Evolutionary conservation across 2,888 invertebrate genomes (phyloP).

Genomic region (Drosophila neoperkinsi): DNA sequence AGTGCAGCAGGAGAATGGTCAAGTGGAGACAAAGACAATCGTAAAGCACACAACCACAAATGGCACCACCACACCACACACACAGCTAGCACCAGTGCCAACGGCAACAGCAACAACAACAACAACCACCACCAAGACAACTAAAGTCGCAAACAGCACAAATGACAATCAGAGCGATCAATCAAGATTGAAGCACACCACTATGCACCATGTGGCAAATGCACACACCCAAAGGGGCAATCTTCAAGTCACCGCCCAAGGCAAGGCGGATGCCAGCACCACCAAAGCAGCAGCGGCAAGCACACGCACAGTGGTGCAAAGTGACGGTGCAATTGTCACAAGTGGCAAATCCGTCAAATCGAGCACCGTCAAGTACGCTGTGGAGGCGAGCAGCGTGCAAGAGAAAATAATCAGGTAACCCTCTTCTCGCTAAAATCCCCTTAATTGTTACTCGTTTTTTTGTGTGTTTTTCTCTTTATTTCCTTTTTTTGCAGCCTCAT

Average conservation of each 20-base stretch:
- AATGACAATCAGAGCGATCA: constrained; percentile 30
- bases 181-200: constrained; percentile 38
- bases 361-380: constrained; percentile 87
- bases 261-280: constrained; percentile 69
- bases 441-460: neutral
- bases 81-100: constrained; percentile 18
- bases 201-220: constrained; percentile 58
- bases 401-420: constrained; percentile 85
- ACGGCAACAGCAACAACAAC: constrained; percentile 19
- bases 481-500: constrained; percentile 44
- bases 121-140: constrained; percentile 34
- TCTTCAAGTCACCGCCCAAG: constrained; percentile 61
- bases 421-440: neutral
- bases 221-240: constrained; percentile 63
- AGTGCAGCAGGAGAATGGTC: neutral
- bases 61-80: constrained; percentile 21
- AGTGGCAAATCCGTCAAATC: constrained; percentile 75
- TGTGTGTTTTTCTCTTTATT: constrained; percentile 29
- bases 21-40: constrained; percentile 4
- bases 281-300: constrained; percentile 58
- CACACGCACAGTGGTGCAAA: constrained; percentile 57
- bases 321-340: constrained; percentile 76
- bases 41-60: constrained; percentile 24
- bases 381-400: constrained; percentile 87
- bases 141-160: constrained; percentile 22